Evolutionary conservation across 2,888 invertebrate species (phyloP), one percentile per base, ranked within the genome.

Genomic region (Acleris cristana): DNA sequence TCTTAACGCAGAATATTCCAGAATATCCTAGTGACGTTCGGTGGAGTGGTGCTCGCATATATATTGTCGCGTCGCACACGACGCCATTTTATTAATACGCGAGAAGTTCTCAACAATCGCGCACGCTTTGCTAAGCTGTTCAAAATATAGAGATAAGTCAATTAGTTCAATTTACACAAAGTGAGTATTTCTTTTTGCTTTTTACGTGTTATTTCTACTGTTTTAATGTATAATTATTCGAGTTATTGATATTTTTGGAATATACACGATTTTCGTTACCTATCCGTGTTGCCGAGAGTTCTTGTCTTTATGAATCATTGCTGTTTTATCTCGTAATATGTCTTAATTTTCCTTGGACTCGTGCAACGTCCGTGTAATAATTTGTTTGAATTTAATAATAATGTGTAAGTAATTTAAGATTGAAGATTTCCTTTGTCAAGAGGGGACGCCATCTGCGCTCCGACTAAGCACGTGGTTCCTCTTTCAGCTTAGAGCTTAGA

Each of bases 61-160:
- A 86, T 76, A 81, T 74, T 71, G 71, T 74, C 75, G 4, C 40
- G 40, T 4, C 72, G 75, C 73, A 72, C 70, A 71, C 74, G 71
- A 71, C 84, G 83, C 84, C 86, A 85, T 85, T 80, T 89, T 87
- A 91, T 86, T 90, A 91, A 86, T 90, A 87, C 82, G 78, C 81
- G 82, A 84, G 81, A 80, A 84, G 89, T 89, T 88, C 84, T 89
- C 89, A 90, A 86, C 89, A 88, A 88, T 90, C 90, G 91, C 87
- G 90, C 92, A 91, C 90, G 69, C 74, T 85, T 87, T 87, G 85
- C 89, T 84, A 87, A 91, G 89, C 59, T 83, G 86, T 82, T 83
- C 85, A 81, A 80, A 3, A 26, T 26, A 34, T 83, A 84, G 79
- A 84, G 79, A 81, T 81, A 84, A 81, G 84, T 85, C 84, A 77